Percentiles rank a stretch among this genome's conserved stretches.
Evolutionary conservation across 2,888 invertebrate species (phyloP).

Genomic region (Ormyrus labotus): DNA sequence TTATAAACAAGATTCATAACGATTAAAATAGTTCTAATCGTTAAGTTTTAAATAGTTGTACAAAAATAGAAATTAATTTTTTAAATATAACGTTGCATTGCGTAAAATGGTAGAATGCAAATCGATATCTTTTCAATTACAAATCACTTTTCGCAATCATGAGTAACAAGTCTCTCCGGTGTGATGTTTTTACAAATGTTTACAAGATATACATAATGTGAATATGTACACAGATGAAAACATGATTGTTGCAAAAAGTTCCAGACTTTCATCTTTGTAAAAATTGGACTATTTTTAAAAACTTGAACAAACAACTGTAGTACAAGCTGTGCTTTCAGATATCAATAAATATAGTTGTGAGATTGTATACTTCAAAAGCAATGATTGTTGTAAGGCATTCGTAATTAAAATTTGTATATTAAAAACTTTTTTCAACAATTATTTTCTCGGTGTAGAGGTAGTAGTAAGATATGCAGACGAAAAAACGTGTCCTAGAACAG

Average conservation of each 20-base stretch:
- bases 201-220: conserved; percentile 46
- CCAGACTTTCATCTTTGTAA: not conserved
- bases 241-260: conserved; percentile 16
- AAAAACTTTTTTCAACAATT: conserved; percentile 32
- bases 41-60: conserved; percentile 21
- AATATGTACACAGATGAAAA: conserved; percentile 39
- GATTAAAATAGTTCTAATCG: conserved; percentile 2
- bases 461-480: conserved; percentile 30
- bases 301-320: no score
- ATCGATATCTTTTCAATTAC: conserved; percentile 31
- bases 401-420: not conserved
- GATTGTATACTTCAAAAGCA: not conserved
- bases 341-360: no score
- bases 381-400: no score
- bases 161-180: conserved; percentile 17
- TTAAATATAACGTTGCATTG: conserved; percentile 21
- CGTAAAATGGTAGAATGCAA: not conserved
- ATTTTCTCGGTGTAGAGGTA: conserved; percentile 35
- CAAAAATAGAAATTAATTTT: conserved; percentile 35
- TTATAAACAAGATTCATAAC: conserved; percentile 30
- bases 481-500: conserved; percentile 7
- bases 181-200: conserved; percentile 13
- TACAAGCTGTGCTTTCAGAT: no score
- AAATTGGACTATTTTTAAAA: no score
- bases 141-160: conserved; percentile 36